A percentile compares a stretch with the other conserved stretches of the same genome.
Conservation (phyloP, 2,797 vertebrate species). For the Novumbra hubbsi region DNA sequence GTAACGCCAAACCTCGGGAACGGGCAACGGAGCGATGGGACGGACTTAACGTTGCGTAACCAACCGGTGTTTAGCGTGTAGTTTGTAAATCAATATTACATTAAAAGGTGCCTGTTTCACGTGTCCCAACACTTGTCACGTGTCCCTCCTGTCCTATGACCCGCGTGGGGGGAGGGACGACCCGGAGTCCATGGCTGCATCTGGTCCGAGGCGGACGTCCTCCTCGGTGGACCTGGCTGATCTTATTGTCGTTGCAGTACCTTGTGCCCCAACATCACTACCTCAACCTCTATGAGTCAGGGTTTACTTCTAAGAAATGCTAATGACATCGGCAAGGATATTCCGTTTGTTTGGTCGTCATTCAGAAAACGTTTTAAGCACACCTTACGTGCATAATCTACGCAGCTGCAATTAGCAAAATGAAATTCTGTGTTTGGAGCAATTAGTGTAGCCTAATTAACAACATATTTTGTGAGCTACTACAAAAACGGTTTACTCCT, state of each 20-base stretch:
- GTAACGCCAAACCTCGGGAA: neutral
- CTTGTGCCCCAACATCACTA: neutral
- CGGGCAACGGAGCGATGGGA: constrained; percentile 25
- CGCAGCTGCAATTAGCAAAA: neutral
- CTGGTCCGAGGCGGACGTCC: constrained; percentile 37
- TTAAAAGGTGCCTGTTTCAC: constrained; percentile 65
- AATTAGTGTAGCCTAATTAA: too few relatives aligned
- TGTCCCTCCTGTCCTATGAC: constrained; percentile 70
- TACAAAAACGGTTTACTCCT: neutral
- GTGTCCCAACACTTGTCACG: constrained; percentile 65
- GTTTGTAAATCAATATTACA: constrained; percentile 74
- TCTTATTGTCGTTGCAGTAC: neutral
- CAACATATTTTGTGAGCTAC: neutral
- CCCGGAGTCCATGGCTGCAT: constrained; percentile 23
- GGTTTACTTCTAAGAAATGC: constrained; percentile 61
- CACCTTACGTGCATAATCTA: neutral
- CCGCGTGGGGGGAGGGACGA: constrained; percentile 31
- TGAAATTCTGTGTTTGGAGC: too few relatives aligned
- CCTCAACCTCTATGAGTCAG: constrained; percentile 46
- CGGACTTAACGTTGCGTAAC: constrained; percentile 59
- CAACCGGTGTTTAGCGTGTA: constrained; percentile 55
- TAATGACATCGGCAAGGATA: constrained; percentile 14
- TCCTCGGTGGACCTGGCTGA: constrained; percentile 34
- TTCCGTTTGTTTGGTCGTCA: neutral
- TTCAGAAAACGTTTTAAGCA: neutral